Conservation (phyloP, 2,797 vertebrate genomes). For the Xerus rutilus region DNA sequence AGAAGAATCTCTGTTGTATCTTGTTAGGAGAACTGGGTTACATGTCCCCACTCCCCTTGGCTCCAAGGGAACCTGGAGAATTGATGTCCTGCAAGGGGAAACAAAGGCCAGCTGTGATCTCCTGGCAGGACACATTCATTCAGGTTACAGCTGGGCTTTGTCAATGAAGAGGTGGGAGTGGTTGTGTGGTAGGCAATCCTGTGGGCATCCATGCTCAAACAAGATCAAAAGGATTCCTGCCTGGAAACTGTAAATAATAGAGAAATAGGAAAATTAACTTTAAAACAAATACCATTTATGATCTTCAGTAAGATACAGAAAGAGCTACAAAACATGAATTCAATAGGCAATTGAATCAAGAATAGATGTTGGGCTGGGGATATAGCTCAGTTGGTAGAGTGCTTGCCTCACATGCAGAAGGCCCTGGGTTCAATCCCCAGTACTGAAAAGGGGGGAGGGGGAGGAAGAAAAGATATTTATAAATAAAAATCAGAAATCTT, state of each 20-base stretch:
- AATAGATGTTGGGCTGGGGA: neutral
- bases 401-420: too few relatives aligned
- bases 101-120: neutral
- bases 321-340: conserved; percentile 36
- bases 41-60: neutral
- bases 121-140: neutral
- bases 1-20: neutral
- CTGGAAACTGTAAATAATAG: neutral
- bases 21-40: neutral
- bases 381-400: neutral
- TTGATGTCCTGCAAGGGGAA: neutral
- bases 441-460: neutral
- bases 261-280: conserved; percentile 5
- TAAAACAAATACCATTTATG: neutral
- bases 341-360: neutral
- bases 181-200: neutral
- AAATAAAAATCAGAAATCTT: conserved; percentile 31
- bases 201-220: neutral
- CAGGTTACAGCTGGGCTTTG: neutral
- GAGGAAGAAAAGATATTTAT: neutral
- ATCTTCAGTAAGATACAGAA: neutral
- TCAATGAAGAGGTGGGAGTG: neutral
- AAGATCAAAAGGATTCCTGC: neutral
- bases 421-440: neutral
- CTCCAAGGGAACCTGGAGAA: neutral